Evolutionary conservation across 2,113 vertebrate genomes (phyloP), one percentile per base, ranked within the genome.

Genomic region (Limnothrissa miodon): DNA sequence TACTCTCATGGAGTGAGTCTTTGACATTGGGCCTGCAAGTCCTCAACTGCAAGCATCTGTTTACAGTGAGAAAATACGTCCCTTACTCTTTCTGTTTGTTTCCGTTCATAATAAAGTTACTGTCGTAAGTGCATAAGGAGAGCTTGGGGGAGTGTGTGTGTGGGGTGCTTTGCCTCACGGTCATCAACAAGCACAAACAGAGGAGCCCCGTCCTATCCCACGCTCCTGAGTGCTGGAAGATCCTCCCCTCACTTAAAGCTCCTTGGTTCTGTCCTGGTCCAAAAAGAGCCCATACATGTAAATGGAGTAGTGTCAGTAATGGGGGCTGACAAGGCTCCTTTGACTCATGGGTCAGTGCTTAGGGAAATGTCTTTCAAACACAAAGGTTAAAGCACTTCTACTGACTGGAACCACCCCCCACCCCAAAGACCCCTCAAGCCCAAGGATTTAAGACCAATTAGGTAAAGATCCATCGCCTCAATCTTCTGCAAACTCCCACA

Each of bases 291-390:
- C n/a, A n/a, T n/a, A n/a, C n/a, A n/a, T 74, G 13, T 74, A 74
- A 74, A 33, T 74, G 66, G 66, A 42, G 13, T 29, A 39, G 29
- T 39, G 66, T 39, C 66, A 74, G 11, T 74, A 74, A n/a, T 13
- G 15, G 66, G 10, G 29, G 29, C 66, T 74, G 66, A 84, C 82
- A 44, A 79, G 23, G 39, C 89, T 86, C 89, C 53, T 88, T 88
- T 90, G 80, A 87, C 84, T 86, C 85, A 82, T 82, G 87, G 89
- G 89, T 83, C 84, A 89, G 84, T 81, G 87, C 89, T 90, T 90
- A 91, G 89, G 91, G 91, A 92, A 93, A 82, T 83, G 84, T 90
- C 90, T 90, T 89, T 84, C 85, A 85, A 88, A 74, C 86, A 85
- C 21, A 86, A 91, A 89, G 91, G 91, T 92, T 91, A 91, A 90